A percentile compares a stretch with the other conserved stretches of the same genome.
Conservation (phyloP, 1,140 invertebrate species). For the Stenopsyche tienmushanensis region DNA sequence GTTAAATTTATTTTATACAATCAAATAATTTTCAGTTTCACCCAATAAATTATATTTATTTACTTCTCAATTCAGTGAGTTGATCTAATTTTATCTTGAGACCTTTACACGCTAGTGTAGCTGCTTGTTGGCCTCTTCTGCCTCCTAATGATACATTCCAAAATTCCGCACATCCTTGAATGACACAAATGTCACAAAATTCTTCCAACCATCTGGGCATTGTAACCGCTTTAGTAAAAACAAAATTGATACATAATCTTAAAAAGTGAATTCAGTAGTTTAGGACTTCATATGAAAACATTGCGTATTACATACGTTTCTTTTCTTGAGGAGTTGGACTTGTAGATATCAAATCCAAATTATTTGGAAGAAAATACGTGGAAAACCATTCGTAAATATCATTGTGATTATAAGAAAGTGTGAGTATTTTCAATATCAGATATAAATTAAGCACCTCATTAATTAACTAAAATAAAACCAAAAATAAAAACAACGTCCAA, state of each 20-base stretch:
- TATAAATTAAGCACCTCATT: slow-evolving; percentile 66
- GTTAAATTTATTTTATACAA: too few relatives aligned
- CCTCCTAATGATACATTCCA: slow-evolving; percentile 54
- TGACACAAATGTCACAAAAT: slow-evolving; percentile 55
- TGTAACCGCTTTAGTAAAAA: slow-evolving; percentile 11
- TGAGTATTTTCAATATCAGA: slow-evolving; percentile 67
- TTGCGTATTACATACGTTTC: not conserved
- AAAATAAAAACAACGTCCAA: not conserved
- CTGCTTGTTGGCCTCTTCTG: slow-evolving; percentile 46
- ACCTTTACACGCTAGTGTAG: slow-evolving; percentile 62
- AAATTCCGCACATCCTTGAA: slow-evolving; percentile 65
- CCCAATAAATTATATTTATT: slow-evolving; percentile 11
- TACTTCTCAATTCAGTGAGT: slow-evolving; percentile 59
- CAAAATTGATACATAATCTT: not conserved
- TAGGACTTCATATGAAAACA: not conserved
- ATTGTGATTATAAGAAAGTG: slow-evolving; percentile 69
- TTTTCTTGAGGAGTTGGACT: slow-evolving; percentile 14
- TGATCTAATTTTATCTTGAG: slow-evolving; percentile 64
- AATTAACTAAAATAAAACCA: slow-evolving; percentile 58
- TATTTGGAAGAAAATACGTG: slow-evolving; percentile 29
- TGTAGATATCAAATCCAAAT: slow-evolving; percentile 33
- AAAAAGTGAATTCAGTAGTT: not conserved
- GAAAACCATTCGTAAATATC: slow-evolving; percentile 60
- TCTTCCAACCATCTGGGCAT: slow-evolving; percentile 45
- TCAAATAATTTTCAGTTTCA: not conserved